These are phyloP conservation scores for Kryptopterus vitreolus DNA, from an alignment of 2,797 vertebrate genomes.

Conservation along the genomic window DNA sequence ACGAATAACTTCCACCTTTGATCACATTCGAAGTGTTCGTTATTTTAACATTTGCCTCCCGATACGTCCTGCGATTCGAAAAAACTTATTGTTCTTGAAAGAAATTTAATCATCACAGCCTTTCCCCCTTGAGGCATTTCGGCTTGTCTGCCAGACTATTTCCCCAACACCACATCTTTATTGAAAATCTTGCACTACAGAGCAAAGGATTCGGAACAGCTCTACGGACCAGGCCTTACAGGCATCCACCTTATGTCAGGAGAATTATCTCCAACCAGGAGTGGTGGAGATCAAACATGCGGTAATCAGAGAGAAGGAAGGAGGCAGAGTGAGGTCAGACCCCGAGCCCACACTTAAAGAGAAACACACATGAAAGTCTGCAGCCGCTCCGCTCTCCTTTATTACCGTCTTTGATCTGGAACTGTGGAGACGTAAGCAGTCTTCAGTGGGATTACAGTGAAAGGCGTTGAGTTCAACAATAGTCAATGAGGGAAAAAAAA, in stretches of 20 bases:
- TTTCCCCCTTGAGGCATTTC: slow-evolving; percentile 8
- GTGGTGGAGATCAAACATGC: slow-evolving; percentile 41
- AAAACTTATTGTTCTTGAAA: slow-evolving; percentile 21
- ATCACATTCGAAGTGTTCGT: not conserved
- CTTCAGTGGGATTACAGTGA: slow-evolving; percentile 36
- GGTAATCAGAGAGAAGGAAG: slow-evolving; percentile 41
- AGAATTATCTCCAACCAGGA: slow-evolving; percentile 37
- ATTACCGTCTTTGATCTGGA: slow-evolving; percentile 43
- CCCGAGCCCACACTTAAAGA: slow-evolving; percentile 25
- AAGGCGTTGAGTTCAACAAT: slow-evolving; percentile 32
- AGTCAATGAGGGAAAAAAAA: slow-evolving; percentile 16
- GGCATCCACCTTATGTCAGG: slow-evolving; percentile 43
- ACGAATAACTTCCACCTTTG: slow-evolving; percentile 32
- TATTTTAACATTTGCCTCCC: slow-evolving; percentile 7
- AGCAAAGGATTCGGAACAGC: slow-evolving; percentile 27
- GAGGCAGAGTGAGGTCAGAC: slow-evolving; percentile 44
- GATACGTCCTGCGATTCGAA: slow-evolving; percentile 27
- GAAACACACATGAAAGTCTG: slow-evolving; percentile 36
- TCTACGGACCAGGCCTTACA: slow-evolving; percentile 18
- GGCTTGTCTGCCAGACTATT: slow-evolving; percentile 28
- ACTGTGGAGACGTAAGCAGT: slow-evolving; percentile 35
- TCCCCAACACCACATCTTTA: slow-evolving; percentile 39
- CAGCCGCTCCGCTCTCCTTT: slow-evolving; percentile 35
- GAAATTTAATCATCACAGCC: slow-evolving; percentile 40
- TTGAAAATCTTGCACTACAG: slow-evolving; percentile 42